Percentiles rank a stretch among this genome's conserved stretches.
Conservation (phyloP, 2,888 invertebrate genomes). For the Alentia gelatinosa region DNA sequence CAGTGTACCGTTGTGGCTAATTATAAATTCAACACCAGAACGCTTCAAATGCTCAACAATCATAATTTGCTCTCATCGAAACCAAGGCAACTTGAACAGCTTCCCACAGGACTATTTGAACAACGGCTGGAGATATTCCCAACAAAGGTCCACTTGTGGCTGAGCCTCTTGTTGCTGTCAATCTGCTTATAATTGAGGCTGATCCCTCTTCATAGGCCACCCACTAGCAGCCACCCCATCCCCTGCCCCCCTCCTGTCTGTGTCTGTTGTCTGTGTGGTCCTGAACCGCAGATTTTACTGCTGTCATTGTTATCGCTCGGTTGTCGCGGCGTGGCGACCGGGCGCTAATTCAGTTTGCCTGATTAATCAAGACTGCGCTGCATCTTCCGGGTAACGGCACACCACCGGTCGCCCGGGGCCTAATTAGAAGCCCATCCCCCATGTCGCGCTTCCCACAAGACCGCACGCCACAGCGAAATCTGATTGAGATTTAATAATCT, state of each 20-base stretch:
- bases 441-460: neutral
- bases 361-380: slow-evolving; percentile 7
- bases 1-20: no score
- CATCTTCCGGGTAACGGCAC: slow-evolving; percentile 22
- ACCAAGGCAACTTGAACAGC: no score
- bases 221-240: neutral
- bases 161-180: neutral
- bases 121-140: no score
- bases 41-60: no score
- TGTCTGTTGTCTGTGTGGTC: no score
- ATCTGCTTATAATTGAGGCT: slow-evolving; percentile 19
- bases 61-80: no score
- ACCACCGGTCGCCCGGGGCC: neutral
- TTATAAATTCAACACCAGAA: no score
- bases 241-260: neutral
- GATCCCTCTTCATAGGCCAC: neutral
- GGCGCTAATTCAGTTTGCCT: slow-evolving; percentile 26
- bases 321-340: neutral
- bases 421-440: slow-evolving; percentile 18
- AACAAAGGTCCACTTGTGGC: slow-evolving; percentile 7
- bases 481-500: slow-evolving; percentile 45
- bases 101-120: no score
- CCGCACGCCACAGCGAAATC: neutral
- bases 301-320: slow-evolving; percentile 39
- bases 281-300: neutral